Conservation (phyloP, 2,888 invertebrate genomes). For the Acronicta psi region DNA sequence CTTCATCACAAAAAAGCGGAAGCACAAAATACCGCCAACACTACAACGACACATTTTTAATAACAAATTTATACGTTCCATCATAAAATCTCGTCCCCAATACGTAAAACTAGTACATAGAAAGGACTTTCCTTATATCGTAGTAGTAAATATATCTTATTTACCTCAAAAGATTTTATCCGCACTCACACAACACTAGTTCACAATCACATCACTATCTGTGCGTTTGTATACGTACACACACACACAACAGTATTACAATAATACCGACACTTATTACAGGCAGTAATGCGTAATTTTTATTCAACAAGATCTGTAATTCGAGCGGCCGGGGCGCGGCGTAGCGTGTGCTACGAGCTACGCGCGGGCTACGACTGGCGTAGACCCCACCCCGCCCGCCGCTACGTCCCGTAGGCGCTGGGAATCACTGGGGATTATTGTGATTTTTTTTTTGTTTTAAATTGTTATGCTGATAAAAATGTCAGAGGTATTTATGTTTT, state of each 20-base stretch:
- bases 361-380: slow-evolving; percentile 84
- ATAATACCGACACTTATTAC: slow-evolving; percentile 53
- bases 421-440: slow-evolving; percentile 61
- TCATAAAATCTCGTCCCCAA: slow-evolving; percentile 40
- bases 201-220: slow-evolving; percentile 66
- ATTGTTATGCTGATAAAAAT: slow-evolving; percentile 52
- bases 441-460: slow-evolving; percentile 59
- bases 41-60: slow-evolving; percentile 40
- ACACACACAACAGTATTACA: slow-evolving; percentile 54
- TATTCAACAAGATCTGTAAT: slow-evolving; percentile 40
- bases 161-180: slow-evolving; percentile 68
- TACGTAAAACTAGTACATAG: slow-evolving; percentile 34
- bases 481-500: slow-evolving; percentile 33
- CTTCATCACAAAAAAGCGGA: slow-evolving; percentile 14
- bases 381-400: slow-evolving; percentile 76
- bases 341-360: slow-evolving; percentile 82
- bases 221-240: slow-evolving; percentile 48
- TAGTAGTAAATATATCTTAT: slow-evolving; percentile 52
- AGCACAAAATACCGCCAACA: slow-evolving; percentile 50
- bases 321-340: slow-evolving; percentile 55
- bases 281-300: slow-evolving; percentile 56
- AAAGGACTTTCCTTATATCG: slow-evolving; percentile 49
- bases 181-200: slow-evolving; percentile 61
- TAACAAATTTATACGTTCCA: slow-evolving; percentile 36
- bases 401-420: slow-evolving; percentile 64